Evolutionary conservation across 1,140 invertebrate species (phyloP).

Genomic region (Lucilia sericata): DNA sequence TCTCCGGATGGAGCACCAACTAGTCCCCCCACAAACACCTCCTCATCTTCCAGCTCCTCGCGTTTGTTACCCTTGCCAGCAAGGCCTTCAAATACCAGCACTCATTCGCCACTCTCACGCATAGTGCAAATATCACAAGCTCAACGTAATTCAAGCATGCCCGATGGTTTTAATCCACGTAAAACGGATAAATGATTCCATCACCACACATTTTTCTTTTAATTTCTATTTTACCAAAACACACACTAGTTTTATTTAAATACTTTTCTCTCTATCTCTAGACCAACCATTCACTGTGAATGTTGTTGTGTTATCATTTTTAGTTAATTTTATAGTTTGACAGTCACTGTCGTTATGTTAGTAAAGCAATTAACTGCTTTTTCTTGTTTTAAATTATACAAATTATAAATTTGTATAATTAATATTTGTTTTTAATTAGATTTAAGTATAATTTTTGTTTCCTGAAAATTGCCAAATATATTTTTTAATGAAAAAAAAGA

Average conservation of each 20-base stretch:
- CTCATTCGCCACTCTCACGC: constrained; percentile 63
- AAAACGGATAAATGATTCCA: constrained; percentile 38
- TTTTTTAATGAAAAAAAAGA: constrained; percentile 9
- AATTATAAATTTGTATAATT: no score
- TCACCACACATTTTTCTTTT: constrained; percentile 8
- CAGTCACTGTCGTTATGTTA: neutral
- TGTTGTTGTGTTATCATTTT: no score
- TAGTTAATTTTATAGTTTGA: neutral
- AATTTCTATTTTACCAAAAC: constrained; percentile 6
- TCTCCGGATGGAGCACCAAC: constrained; percentile 35
- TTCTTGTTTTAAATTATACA: constrained; percentile 12
- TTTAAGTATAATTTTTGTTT: constrained; percentile 28
- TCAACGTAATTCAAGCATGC: constrained; percentile 65
- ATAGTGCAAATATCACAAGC: constrained; percentile 66
- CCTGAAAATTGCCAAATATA: constrained; percentile 45
- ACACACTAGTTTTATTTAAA: neutral
- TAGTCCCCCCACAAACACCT: neutral
- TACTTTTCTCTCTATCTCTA: neutral
- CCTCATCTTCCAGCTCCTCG: constrained; percentile 42
- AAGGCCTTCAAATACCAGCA: constrained; percentile 50
- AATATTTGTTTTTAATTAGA: no score
- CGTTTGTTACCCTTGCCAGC: constrained; percentile 53
- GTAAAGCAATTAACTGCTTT: neutral
- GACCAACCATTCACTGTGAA: no score
- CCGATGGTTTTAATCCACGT: constrained; percentile 50